phyloP scores from a whole-genome alignment of 2,888 invertebrate genomes.

The Tipula confusa region DNA sequence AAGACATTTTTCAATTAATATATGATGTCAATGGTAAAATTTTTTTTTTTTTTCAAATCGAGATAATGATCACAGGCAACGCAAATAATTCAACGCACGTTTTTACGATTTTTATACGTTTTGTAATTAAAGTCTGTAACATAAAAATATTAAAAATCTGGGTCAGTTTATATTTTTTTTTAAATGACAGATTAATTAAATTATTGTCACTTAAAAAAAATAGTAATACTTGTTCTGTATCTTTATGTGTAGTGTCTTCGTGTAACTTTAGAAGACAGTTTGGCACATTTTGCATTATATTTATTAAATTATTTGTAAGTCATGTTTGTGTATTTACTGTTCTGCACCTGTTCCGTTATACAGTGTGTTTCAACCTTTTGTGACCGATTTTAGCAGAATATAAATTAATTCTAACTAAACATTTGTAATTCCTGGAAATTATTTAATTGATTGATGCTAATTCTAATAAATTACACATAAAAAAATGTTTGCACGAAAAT shows the following conservation, averaged over 20 bases:
- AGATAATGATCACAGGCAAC: neutral
- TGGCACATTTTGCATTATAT: neutral
- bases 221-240: neutral
- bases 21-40: neutral
- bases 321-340: no score
- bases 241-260: neutral
- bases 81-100: neutral
- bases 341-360: no score
- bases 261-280: neutral
- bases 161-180: neutral
- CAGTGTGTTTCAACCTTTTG: no score
- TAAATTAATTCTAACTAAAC: no score
- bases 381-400: no score
- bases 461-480: no score
- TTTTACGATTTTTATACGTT: neutral
- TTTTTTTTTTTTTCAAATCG: neutral
- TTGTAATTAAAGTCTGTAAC: neutral
- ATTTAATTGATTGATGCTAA: no score
- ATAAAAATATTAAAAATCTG: neutral
- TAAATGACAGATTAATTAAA: slow-evolving; percentile 25
- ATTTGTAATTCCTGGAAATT: no score
- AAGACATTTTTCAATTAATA: neutral
- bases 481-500: no score
- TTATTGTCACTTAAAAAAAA: neutral
- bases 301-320: no score